These are phyloP conservation scores for Centroberyx gerrardi DNA, from an alignment of 2,797 vertebrate genomes.

Conservation along the genomic window DNA sequence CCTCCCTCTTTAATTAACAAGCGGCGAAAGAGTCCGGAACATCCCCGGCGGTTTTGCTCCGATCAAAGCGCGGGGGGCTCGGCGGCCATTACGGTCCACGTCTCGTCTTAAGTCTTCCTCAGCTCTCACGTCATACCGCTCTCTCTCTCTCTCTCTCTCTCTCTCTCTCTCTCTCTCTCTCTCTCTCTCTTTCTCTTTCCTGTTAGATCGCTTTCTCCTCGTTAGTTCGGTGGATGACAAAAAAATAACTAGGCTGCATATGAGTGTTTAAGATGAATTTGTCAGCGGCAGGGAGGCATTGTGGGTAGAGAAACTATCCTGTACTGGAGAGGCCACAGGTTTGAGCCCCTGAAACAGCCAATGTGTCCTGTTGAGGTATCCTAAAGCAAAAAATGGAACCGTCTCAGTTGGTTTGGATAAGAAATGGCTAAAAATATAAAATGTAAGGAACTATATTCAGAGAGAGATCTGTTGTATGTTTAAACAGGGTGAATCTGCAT, in stretches of 20 bases:
- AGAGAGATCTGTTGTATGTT: too few relatives aligned
- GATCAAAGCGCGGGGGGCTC: constrained; percentile 35
- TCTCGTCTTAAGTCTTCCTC: constrained; percentile 25
- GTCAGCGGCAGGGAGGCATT: too few relatives aligned
- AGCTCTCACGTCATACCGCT: constrained; percentile 10
- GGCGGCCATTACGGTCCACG: constrained; percentile 23
- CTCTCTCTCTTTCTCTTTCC: not conserved
- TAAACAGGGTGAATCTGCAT: too few relatives aligned
- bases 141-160: not conserved
- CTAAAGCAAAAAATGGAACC: too few relatives aligned
- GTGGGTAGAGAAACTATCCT: too few relatives aligned
- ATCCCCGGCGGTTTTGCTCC: constrained; percentile 18
- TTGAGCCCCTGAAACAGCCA: too few relatives aligned
- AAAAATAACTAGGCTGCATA: not conserved
- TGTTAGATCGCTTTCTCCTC: too few relatives aligned
- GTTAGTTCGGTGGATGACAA: not conserved
- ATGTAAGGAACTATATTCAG: too few relatives aligned
- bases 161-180: not conserved
- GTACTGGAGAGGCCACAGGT: too few relatives aligned
- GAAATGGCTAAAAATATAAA: too few relatives aligned
- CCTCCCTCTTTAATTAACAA: constrained; percentile 39
- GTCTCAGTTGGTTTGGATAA: too few relatives aligned
- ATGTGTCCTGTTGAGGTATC: too few relatives aligned
- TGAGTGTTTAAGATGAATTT: not conserved
- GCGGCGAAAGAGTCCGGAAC: constrained; percentile 33